Conservation (phyloP, 2,888 invertebrate genomes). For the Drosophila subquinaria region DNA sequence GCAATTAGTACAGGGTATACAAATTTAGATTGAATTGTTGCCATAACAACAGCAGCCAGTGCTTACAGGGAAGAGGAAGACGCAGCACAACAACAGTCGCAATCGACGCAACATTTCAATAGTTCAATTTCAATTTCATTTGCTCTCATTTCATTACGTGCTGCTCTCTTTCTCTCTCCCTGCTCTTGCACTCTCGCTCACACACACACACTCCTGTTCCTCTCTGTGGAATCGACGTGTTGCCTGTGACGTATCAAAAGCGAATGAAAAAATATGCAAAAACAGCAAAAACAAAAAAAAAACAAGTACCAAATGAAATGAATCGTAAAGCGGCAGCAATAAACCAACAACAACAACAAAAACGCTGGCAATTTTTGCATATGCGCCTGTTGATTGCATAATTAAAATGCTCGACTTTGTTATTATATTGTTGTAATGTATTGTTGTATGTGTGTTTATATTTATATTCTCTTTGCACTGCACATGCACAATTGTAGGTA, state of each 20-base stretch:
- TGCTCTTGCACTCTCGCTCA: neutral
- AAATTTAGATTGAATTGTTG: slow-evolving; percentile 5
- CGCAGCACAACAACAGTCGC: slow-evolving; percentile 7
- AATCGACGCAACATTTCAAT: slow-evolving; percentile 27
- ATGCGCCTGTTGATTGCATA: slow-evolving; percentile 59
- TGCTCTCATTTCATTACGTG: slow-evolving; percentile 12
- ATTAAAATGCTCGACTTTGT: slow-evolving; percentile 49
- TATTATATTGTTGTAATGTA: neutral
- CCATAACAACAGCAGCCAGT: slow-evolving; percentile 10
- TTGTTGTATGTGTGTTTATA: slow-evolving; percentile 29
- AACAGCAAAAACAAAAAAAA: slow-evolving; percentile 30
- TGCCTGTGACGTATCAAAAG: slow-evolving; percentile 51
- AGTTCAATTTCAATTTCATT: slow-evolving; percentile 52
- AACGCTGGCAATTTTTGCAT: slow-evolving; percentile 36
- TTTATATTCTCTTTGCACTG: slow-evolving; percentile 21
- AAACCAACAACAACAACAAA: slow-evolving; percentile 33
- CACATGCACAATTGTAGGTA: slow-evolving; percentile 10
- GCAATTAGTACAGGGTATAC: slow-evolving; percentile 6
- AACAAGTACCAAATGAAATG: slow-evolving; percentile 40
- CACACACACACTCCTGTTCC: neutral
- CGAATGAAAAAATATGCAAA: slow-evolving; percentile 51
- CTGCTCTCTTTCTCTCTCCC: neutral
- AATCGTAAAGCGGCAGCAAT: slow-evolving; percentile 45
- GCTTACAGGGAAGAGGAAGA: neutral
- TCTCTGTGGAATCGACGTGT: slow-evolving; percentile 33